phyloP scores from a whole-genome alignment of 2,888 invertebrate species.

The Pammene fasciana region DNA sequence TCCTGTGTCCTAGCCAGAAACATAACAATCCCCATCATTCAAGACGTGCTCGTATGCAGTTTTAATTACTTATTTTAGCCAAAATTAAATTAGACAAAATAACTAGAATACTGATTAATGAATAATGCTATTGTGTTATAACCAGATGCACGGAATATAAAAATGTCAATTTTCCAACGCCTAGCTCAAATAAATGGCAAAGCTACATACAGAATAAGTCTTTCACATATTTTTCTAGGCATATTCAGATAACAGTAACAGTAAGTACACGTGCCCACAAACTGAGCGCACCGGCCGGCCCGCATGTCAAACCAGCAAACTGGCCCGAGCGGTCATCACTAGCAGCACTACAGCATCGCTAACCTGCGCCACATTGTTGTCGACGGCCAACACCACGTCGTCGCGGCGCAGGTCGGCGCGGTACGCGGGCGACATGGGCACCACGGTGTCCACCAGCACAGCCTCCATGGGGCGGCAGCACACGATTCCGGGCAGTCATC shows the following conservation, averaged over 20 bases:
- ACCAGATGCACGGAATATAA: no score
- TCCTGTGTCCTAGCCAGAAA: no score
- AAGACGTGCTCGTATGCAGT: no score
- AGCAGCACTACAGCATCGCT: slow-evolving; percentile 50
- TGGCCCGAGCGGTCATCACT: neutral
- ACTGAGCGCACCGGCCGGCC: no score
- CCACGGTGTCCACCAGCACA: slow-evolving; percentile 83
- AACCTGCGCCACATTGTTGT: slow-evolving; percentile 92
- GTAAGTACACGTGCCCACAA: no score
- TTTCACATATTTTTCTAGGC: neutral
- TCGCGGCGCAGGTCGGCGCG: slow-evolving; percentile 86
- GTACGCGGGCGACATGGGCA: slow-evolving; percentile 90
- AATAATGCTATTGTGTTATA: no score
- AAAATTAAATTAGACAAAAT: no score
- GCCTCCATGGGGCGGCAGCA: slow-evolving; percentile 77
- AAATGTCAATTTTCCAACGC: no score
- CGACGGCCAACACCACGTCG: slow-evolving; percentile 91
- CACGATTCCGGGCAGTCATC: slow-evolving; percentile 70
- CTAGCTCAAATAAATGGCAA: slow-evolving; percentile 4
- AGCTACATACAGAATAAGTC: neutral
- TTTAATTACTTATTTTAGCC: no score
- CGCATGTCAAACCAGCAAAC: no score
- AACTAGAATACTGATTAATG: no score
- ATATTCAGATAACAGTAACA: neutral
- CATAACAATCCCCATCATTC: no score